Evolutionary conservation across 2,888 invertebrate species (phyloP), one percentile per base, ranked within the genome.

Genomic region (Synanthedon vespiformis): DNA sequence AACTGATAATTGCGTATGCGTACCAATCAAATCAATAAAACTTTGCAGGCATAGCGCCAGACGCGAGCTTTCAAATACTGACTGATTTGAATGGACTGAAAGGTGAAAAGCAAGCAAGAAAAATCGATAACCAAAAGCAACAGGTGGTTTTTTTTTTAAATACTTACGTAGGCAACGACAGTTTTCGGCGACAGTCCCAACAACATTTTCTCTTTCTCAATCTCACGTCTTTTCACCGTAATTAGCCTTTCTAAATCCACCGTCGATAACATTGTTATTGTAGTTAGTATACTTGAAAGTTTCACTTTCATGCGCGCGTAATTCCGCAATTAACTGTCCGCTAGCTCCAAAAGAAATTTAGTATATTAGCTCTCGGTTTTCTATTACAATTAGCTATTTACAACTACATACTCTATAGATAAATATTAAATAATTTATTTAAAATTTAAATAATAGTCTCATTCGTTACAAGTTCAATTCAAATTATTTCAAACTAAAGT

Each of bases 221-320:
- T 80, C 69, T 81, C 80, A 70, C 72, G 74, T 65, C 72, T 83
- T 80, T 87, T 87, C 70, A 64, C 70, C 51, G 70, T 62, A 77
- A 87, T 85, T 69, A 86, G 68, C 68, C 68, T 82, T 78, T 86
- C 86, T 77, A 87, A 71, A 68, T 71, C 68, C 57, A 59, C 64
- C 50, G 72, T 58, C 56, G 85, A 83, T 78, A 82, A 66, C 85
- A 86, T 86, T 80, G 75, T 77, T 55, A 51, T 34, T 34, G 34
- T 34, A 34, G 27, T n/a, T n/a, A n/a, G n/a, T n/a, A 27, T 34
- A 22, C 5, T 44, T 44, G n/a, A 13, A 13, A 44, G 44, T 44
- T 44, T 44, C 44, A 44, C 44, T 44, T 34, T 34, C 13, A 14
- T 44, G 4, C 13, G 44, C 44, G 44, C 44, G 44, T 6, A 44